Evolutionary conservation across 2,797 vertebrate species (phyloP).

Genomic region (Anolis apletophallus): DNA sequence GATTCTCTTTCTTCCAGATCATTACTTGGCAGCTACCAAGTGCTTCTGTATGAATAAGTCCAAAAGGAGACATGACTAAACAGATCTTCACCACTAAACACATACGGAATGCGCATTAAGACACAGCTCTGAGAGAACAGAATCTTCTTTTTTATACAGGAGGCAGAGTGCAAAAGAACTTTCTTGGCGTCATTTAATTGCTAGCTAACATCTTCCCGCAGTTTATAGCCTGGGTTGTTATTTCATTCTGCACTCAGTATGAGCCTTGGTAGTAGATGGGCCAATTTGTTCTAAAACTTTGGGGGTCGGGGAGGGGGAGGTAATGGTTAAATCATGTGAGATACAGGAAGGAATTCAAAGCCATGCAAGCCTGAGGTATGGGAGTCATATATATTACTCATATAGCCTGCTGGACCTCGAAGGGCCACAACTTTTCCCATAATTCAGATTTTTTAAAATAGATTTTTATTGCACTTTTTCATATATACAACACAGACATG

Average conservation of each 20-base stretch:
- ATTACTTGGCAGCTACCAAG: slow-evolving; percentile 31
- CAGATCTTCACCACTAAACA: not conserved
- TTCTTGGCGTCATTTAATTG: not conserved
- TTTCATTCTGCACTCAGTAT: not conserved
- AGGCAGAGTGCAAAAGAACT: not conserved
- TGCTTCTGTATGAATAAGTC: not conserved
- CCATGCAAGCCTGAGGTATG: too few relatives aligned
- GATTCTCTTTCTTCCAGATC: slow-evolving; percentile 45
- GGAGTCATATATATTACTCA: too few relatives aligned
- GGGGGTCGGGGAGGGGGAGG: too few relatives aligned
- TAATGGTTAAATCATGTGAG: slow-evolving; percentile 39
- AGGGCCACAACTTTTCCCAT: too few relatives aligned
- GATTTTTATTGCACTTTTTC: too few relatives aligned
- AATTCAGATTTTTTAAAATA: too few relatives aligned
- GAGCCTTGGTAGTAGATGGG: not conserved
- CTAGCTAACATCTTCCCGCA: not conserved
- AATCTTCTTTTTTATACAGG: not conserved
- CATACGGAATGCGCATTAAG: not conserved
- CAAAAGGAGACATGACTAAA: not conserved
- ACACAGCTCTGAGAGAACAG: not conserved
- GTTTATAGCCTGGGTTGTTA: not conserved
- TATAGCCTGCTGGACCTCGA: too few relatives aligned
- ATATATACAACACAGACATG: too few relatives aligned
- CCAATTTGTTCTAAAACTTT: not conserved
- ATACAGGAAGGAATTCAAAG: too few relatives aligned